Base-by-base conservation (phyloP, 2,113 vertebrate genomes). In the Platanista minor region DNA sequence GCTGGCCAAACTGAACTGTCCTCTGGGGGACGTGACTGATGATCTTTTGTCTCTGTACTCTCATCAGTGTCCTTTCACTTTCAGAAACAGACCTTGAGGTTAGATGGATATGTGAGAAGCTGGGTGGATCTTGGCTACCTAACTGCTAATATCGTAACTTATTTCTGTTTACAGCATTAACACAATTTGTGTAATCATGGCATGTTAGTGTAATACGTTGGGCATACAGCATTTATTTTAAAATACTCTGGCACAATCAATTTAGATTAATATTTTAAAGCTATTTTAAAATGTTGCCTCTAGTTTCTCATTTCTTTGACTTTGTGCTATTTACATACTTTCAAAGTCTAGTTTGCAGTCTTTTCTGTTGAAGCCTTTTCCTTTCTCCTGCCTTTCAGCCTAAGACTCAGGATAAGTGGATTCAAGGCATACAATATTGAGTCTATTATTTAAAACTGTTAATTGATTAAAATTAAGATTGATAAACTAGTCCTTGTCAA, bases 381-480 rank as follows among this genome's bases (percentile, higher is more conserved):
- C 23, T 83, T 91, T 82, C 81, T 91, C 64, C 39, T 88, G 69
- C 27, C 20, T 92, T 95, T 94, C 57, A 39, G 27, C 13, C 29
- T 85, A 89, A 49, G 14, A 86, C 17, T 64, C 23, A 67, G 75
- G 23, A 18, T 81, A 85, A 29, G 25, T 71, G 49, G 20, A 29
- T 61, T 84, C 10, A n/a, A 49, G 27, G 20, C 14, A 66, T 46
- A 75, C 25, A 61, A 2, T 83, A 31, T 71, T 82, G 23, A 59
- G 18, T 46, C n/a, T 39, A 21, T 85, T 95, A 82, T 95, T 96
- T 92, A 62, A 91, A 91, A 83, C 9, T 72, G 17, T 92, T 69
- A 61, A 80, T 87, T 95, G 59, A 87, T 92, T 95, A 85, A 87
- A 95, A 67, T 95, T 94, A 85, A 20, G 75, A 84, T 88, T 62